These are phyloP conservation scores for Anastrepha ludens DNA, from an alignment of 1,140 invertebrate species.

Conservation along the genomic window DNA sequence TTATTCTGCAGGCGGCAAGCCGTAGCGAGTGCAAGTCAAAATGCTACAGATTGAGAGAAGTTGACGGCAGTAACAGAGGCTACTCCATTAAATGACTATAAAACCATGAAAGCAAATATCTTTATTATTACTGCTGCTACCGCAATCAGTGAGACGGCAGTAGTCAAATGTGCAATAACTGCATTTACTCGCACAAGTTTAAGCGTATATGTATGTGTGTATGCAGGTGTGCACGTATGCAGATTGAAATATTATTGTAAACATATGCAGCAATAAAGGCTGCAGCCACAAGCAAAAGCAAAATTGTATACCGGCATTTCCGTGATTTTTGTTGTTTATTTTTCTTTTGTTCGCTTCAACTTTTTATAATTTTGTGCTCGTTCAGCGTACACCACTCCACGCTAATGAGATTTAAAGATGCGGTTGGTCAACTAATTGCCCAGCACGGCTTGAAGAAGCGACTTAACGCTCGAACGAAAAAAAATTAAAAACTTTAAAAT, in stretches of 20 bases:
- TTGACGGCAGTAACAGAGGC: neutral
- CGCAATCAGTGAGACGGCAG: too few relatives aligned
- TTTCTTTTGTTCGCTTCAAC: neutral
- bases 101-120: neutral
- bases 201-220: too few relatives aligned
- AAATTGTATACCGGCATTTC: neutral
- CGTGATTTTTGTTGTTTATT: neutral
- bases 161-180: neutral
- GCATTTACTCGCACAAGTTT: neutral
- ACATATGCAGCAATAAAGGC: too few relatives aligned
- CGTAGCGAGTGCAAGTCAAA: too few relatives aligned
- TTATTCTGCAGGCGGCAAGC: neutral
- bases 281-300: neutral
- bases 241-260: too few relatives aligned
- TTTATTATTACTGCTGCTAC: neutral
- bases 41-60: neutral
- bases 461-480: neutral
- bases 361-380: neutral
- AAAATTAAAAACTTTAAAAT: neutral
- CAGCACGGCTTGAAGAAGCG: neutral
- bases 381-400: neutral
- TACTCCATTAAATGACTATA: slow-evolving; percentile 13
- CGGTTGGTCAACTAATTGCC: neutral
- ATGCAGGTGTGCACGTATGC: too few relatives aligned
- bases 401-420: neutral